Percentiles rank a stretch among this genome's conserved stretches.
phyloP scores from a whole-genome alignment of 2,888 invertebrate species.

The Diarsia brunnea region DNA sequence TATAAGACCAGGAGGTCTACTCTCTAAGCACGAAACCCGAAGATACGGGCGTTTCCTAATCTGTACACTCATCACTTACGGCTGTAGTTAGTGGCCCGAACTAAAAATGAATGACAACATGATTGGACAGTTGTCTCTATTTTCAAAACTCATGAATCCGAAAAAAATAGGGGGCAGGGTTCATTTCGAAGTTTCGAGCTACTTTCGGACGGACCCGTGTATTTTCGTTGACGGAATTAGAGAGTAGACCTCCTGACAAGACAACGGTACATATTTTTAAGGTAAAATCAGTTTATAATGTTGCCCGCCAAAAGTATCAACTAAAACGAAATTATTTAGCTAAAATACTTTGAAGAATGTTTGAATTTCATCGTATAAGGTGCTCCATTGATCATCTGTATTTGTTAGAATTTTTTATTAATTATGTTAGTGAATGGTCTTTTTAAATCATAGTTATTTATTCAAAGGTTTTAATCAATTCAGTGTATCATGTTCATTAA shows the following conservation, averaged over 20 bases:
- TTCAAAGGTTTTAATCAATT: conserved; percentile 35
- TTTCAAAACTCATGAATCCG: too few species aligned
- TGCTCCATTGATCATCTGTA: conserved; percentile 23
- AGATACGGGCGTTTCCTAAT: too few species aligned
- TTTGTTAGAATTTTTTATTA: conserved; percentile 12
- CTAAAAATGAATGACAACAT: too few species aligned
- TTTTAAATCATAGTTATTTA: conserved; percentile 31
- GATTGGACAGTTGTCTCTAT: too few species aligned
- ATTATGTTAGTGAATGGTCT: conserved; percentile 15
- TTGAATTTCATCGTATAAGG: conserved; percentile 3
- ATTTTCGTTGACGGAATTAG: too few species aligned
- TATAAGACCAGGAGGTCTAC: neutral
- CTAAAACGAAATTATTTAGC: neutral
- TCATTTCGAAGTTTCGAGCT: too few species aligned
- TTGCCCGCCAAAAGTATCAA: neutral
- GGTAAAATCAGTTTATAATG: neutral
- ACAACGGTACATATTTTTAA: neutral
- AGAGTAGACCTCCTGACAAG: neutral
- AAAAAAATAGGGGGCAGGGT: too few species aligned
- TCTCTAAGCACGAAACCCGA: too few species aligned
- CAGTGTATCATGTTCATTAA: conserved; percentile 23
- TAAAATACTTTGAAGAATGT: conserved; percentile 33
- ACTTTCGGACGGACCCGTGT: too few species aligned
- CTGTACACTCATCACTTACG: too few species aligned
- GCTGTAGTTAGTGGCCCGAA: too few species aligned